phyloP scores from a whole-genome alignment of 2,113 vertebrate genomes.

The Natator depressus region DNA sequence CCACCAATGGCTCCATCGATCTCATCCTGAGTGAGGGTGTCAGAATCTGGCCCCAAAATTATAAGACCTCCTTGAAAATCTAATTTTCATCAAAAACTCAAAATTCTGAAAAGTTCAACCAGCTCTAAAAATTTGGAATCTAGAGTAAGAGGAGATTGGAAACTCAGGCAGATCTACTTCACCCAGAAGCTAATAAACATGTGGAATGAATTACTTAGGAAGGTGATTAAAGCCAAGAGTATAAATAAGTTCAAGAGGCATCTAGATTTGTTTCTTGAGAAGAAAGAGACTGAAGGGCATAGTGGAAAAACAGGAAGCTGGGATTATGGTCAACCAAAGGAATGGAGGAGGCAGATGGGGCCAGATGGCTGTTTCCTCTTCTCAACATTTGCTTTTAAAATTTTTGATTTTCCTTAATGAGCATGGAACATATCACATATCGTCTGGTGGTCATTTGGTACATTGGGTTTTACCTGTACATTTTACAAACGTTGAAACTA shows the following conservation, averaged over 20 bases:
- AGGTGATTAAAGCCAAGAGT: not conserved
- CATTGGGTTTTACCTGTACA: not conserved
- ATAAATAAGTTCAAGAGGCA: slow-evolving; percentile 30
- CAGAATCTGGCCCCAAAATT: not conserved
- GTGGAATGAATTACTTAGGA: slow-evolving; percentile 4
- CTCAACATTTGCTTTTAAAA: not conserved
- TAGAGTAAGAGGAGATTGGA: not conserved
- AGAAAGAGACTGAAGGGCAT: not conserved
- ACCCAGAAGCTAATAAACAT: not conserved
- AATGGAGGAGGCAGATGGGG: not conserved
- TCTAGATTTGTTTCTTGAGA: slow-evolving; percentile 14
- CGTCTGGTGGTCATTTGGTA: not conserved
- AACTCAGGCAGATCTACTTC: not conserved
- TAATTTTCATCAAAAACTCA: not conserved
- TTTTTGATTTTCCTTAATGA: not conserved
- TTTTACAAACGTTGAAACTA: not conserved
- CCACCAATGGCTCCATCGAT: accelerated
- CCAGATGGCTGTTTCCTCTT: not conserved
- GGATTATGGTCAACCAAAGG: not conserved
- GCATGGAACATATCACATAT: not conserved
- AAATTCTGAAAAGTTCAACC: not conserved
- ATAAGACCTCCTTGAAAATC: not conserved
- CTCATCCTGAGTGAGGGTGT: not conserved
- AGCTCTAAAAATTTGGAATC: not conserved
- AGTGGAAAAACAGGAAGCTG: not conserved